These are phyloP conservation scores for Hermetia illucens DNA, from an alignment of 1,140 invertebrate species.

Conservation along the genomic window DNA sequence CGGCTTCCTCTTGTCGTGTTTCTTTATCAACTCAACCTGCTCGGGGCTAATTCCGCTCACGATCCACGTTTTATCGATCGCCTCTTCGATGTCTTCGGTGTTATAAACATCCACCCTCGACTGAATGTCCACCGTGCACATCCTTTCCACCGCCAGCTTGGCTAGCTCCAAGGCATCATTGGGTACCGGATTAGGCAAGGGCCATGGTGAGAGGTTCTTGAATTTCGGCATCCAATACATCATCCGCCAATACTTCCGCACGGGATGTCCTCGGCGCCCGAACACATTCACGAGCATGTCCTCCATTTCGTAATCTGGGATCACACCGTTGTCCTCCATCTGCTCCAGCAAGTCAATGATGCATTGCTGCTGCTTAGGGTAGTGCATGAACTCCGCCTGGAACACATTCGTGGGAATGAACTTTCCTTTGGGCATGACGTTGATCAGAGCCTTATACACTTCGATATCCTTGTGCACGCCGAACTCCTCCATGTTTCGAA, in stretches of 20 bases:
- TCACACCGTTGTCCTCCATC: constrained; percentile 45
- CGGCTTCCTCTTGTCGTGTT: constrained; percentile 51
- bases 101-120: constrained; percentile 55
- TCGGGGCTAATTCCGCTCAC: constrained; percentile 70
- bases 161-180: constrained; percentile 68
- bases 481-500: constrained; percentile 81
- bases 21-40: constrained; percentile 60
- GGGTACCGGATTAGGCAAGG: constrained; percentile 59
- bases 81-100: constrained; percentile 53
- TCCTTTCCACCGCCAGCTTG: constrained; percentile 68
- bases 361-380: constrained; percentile 88
- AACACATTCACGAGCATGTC: constrained; percentile 70
- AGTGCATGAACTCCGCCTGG: constrained; percentile 81
- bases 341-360: constrained; percentile 57
- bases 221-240: constrained; percentile 99
- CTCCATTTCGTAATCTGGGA: constrained; percentile 81
- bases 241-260: constrained; percentile 80
- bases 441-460: constrained; percentile 77
- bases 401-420: constrained; percentile 68
- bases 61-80: constrained; percentile 86
- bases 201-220: constrained; percentile 80
- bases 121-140: constrained; percentile 71
- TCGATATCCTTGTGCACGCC: constrained; percentile 81
- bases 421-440: constrained; percentile 85
- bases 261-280: constrained; percentile 58